Conservation (phyloP, 1,140 invertebrate species). For the Cyclargus thomasi region DNA sequence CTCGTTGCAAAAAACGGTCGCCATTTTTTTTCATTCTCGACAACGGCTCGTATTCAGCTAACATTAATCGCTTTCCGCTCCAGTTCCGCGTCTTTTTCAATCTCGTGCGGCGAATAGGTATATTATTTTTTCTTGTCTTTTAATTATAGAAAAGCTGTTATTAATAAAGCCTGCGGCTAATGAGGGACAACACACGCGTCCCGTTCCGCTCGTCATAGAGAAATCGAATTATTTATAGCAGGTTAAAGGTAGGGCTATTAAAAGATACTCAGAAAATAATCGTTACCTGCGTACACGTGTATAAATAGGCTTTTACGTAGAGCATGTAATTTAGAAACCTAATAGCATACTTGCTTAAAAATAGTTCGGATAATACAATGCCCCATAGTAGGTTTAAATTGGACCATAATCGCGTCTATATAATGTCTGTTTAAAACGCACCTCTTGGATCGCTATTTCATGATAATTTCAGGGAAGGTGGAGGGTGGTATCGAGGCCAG, state of each 20-base stretch:
- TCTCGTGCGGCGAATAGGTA: background rate
- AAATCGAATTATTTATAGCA: background rate
- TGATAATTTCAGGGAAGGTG: background rate
- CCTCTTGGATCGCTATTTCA: background rate
- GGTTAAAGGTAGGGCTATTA: background rate
- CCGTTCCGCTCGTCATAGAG: background rate
- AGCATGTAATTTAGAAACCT: too few species aligned
- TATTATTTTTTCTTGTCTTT: background rate
- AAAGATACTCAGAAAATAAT: background rate
- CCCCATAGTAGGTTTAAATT: too few species aligned
- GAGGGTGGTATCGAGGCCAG: conserved; percentile 7
- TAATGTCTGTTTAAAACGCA: too few species aligned
- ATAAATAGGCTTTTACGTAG: too few species aligned
- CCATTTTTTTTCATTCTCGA: conserved; percentile 26
- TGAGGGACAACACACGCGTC: background rate
- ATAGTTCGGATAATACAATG: too few species aligned
- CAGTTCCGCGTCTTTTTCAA: conserved; percentile 20
- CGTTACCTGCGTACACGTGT: background rate
- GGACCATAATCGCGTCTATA: too few species aligned
- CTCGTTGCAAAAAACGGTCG: conserved; percentile 27
- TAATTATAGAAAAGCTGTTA: background rate
- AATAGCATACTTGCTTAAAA: too few species aligned
- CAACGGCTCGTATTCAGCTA: conserved; percentile 24
- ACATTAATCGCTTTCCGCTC: conserved; percentile 28
- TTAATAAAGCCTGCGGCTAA: background rate